Base-by-base conservation (phyloP, 2,113 vertebrate genomes). In the Geothlypis trichas region DNA sequence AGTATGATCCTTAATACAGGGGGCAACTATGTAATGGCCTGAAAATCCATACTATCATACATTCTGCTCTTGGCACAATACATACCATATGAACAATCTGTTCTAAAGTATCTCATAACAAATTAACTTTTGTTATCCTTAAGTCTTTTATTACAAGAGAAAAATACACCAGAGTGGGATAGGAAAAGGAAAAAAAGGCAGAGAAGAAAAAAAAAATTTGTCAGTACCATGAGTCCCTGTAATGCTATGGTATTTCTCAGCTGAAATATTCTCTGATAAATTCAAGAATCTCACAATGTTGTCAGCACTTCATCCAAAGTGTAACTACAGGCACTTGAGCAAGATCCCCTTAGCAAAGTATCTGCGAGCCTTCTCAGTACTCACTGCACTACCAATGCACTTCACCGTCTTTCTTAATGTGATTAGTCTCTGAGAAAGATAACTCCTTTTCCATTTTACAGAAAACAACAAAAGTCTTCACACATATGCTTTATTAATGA, bases 401-500 rank as follows among this genome's bases (percentile, higher is more conserved):
- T 37, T 67, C 59, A 76, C 5, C 59, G 7, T 41, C 24, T 41
- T 93, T 59, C 44, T 52, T 82, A 65, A 10, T 57, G 44, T 33
- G 18, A 33, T 22, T 63, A 76, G 7, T 63, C 20, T 72, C 47
- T 57, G 15, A 72, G 62, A 82, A 65, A 81, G 41, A 42, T 14
- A 85, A 87, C 8, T 42, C 30, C 4, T 65, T 33, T 80, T 88
- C 33, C 41, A 49, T 57, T 9, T 86, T 52, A 68, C 3, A 80
- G 33, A 61, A 87, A 59, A 57, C 10, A 59, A 57, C 10, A 93
- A 57, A 92, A 83, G 28, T 20, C 17, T 68, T 52, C 66, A 57
- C 1, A 1, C 12, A 37, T 14, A 33, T 0, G 1, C 67, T 52
- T 47, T 46, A 77, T n/a, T 77, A 76, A 41, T 23, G 6, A 33